Evolutionary conservation across 2,888 invertebrate species (phyloP), one percentile per base, ranked within the genome.

Genomic region (Colletes collaris): DNA sequence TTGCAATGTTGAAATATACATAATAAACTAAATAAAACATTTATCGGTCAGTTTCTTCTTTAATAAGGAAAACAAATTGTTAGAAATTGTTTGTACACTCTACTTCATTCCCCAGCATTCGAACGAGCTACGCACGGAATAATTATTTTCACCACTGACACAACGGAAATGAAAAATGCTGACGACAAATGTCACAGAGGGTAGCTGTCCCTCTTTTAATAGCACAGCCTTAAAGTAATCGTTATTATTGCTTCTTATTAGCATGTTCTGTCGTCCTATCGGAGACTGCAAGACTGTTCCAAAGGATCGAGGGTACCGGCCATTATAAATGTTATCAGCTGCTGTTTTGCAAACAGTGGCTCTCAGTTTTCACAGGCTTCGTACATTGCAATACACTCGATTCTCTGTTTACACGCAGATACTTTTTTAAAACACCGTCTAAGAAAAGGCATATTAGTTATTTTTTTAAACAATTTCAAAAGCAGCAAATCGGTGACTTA

Each of bases 221-320:
- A 88, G 84, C 83, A 85, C 78, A 79, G 84, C 81, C 87, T 87
- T 86, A 83, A 87, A 89, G 88, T 89, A 88, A 90, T 91, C 90
- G 88, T 89, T 88, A 89, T 88, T 89, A 89, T 87, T 89, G 88
- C 86, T 87, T 83, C 88, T 90, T 89, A 90, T 91, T 91, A 91
- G 90, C 89, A 89, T 90, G 89, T 89, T 87, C 87, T 89, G 90
- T 90, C 90, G 87, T 87, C 82, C 87, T 88, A 90, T 91, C 90
- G 88, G 88, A 84, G 85, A 84, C 83, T 86, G 89, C 86, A 87
- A 85, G 84, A 87, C 83, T 84, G 87, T 87, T 74, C 84, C 87
- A 86, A 81, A 86, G 85, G 86, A 87, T 86, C 85, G 85, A 77
- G 86, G 81, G 85, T 86, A 85, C 82, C 84, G 78, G 86, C 82